These are phyloP conservation scores for Haliclona indistincta DNA, from an alignment of 37 sponge, comb jelly and placozoan species.

Conservation along the genomic window DNA sequence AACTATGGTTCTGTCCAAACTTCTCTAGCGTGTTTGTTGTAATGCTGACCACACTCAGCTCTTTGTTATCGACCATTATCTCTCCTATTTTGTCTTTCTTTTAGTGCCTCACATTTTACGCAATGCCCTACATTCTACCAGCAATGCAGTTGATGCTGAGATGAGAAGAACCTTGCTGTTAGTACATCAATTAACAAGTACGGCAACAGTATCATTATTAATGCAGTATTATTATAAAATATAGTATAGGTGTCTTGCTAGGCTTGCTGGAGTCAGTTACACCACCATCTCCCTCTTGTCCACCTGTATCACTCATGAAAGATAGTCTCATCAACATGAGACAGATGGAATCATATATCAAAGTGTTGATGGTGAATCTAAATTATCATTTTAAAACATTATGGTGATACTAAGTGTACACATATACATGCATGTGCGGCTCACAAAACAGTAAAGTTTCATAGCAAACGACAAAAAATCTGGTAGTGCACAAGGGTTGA, in stretches of 20 bases:
- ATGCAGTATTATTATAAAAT: background rate
- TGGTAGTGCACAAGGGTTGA: background rate
- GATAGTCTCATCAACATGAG: slow-evolving; percentile 83
- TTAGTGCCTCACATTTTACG: slow-evolving; percentile 77
- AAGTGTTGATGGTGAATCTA: slow-evolving; percentile 75
- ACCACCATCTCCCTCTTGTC: slow-evolving; percentile 39
- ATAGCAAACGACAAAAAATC: background rate
- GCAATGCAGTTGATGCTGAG: slow-evolving; percentile 67
- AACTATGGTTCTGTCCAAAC: too few relatives aligned
- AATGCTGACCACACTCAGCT: too few relatives aligned
- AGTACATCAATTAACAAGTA: slow-evolving; percentile 71
- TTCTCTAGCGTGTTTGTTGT: too few relatives aligned
- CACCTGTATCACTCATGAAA: slow-evolving; percentile 51
- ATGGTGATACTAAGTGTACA: too few relatives aligned
- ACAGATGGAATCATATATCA: slow-evolving; percentile 87
- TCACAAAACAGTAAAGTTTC: background rate
- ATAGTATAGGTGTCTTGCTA: slow-evolving; percentile 54
- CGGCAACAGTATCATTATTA: background rate
- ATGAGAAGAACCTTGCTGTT: slow-evolving; percentile 51
- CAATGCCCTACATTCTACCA: slow-evolving; percentile 87
- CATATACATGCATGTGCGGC: too few relatives aligned
- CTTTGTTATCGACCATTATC: too few relatives aligned
- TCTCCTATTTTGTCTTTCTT: background rate
- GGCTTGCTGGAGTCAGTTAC: slow-evolving; percentile 55
- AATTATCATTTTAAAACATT: too few relatives aligned